Conservation (phyloP, 2,797 vertebrate genomes). For the Siniperca undulata region DNA sequence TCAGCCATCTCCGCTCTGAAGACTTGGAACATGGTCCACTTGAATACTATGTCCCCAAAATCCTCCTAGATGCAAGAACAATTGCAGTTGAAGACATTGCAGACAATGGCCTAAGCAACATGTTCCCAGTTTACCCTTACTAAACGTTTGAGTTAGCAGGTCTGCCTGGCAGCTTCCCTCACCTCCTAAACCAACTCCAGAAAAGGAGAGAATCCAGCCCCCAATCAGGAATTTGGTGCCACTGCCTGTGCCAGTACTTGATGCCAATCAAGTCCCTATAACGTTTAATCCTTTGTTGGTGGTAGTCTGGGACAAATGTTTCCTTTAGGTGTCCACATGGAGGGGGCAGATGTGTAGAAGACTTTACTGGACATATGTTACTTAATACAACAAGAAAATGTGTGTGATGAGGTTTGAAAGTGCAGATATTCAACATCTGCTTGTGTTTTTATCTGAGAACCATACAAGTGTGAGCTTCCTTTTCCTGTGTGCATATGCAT, state of each 20-base stretch:
- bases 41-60: background rate
- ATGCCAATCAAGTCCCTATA: background rate
- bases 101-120: background rate
- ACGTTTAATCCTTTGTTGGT: background rate
- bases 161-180: too few relatives aligned
- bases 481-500: conserved; percentile 8
- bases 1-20: background rate
- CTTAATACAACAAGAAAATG: background rate
- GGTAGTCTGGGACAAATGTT: background rate
- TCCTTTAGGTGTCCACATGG: background rate
- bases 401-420: conserved; percentile 7
- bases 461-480: background rate
- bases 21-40: background rate
- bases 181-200: background rate
- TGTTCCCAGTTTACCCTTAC: background rate
- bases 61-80: background rate
- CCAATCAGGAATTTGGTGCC: background rate
- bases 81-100: too few relatives aligned
- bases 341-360: background rate
- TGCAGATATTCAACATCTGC: background rate
- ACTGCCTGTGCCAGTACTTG: background rate
- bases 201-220: background rate
- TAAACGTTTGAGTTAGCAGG: background rate
- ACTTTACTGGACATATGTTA: background rate
- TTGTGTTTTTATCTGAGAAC: background rate